phyloP scores from a whole-genome alignment of 2,797 vertebrate genomes.

The Lithobates pipiens region DNA sequence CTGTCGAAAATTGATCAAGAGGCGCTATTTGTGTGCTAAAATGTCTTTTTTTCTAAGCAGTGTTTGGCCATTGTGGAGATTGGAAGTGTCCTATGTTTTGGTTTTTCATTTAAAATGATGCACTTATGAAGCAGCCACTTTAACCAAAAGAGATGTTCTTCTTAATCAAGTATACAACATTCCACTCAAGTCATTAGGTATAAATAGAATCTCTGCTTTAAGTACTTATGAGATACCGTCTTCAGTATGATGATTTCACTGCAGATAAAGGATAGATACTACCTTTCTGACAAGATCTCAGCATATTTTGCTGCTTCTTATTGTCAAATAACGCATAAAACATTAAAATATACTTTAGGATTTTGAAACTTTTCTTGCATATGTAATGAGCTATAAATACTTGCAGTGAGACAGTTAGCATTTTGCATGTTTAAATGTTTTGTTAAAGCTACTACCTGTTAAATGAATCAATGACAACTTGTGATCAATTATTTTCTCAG shows the following conservation, averaged over 20 bases:
- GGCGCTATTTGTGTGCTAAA: not conserved
- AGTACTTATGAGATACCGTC: conserved; percentile 13
- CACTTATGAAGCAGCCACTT: not conserved
- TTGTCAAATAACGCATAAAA: not conserved
- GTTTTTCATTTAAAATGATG: conserved; percentile 20
- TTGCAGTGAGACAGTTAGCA: not conserved
- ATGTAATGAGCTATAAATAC: not conserved
- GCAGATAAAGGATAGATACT: conserved; percentile 3
- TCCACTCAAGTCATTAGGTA: conserved; percentile 49
- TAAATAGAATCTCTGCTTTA: conserved; percentile 34
- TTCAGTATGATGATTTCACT: conserved; percentile 51
- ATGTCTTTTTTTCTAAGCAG: not conserved
- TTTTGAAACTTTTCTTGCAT: not conserved
- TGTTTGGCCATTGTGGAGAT: conserved; percentile 14
- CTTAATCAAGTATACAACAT: conserved; percentile 51
- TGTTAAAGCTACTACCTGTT: not conserved
- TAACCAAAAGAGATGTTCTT: conserved; percentile 20
- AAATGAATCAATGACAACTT: not conserved
- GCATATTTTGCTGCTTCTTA: not conserved
- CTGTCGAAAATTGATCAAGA: not conserved
- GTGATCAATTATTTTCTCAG: no score
- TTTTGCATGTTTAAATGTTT: not conserved
- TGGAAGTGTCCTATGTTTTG: conserved; percentile 23
- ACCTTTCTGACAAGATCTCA: not conserved
- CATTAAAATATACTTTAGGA: not conserved